Evolutionary conservation across 2,113 vertebrate genomes (phyloP), one percentile per base, ranked within the genome.

Genomic region (Leptobrachium leishanense): DNA sequence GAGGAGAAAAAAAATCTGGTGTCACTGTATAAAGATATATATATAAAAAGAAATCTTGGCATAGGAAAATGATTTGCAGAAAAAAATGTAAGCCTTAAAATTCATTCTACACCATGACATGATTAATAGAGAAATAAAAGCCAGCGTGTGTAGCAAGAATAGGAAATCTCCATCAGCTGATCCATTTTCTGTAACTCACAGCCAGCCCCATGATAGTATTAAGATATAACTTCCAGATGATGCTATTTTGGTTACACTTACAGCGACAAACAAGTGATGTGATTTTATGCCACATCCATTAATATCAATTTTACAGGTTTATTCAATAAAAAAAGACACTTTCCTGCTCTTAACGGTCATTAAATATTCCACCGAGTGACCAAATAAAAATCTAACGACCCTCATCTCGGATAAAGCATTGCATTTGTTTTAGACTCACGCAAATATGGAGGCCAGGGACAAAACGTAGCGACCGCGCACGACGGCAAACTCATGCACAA

Each of bases 381-480:
- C 9, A 11, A 59, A 59, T 59, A 59, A 59, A 59, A 13, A 10
- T 11, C 55, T 10, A 59, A 59, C 9, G 13, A 11, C 3, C 11
- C 10, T 15, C 11, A 12, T 11, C 10, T 59, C 10, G 3, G 13
- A 59, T 11, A 59, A 59, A 59, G 13, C 13, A 12, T 59, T 12
- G 13, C 10, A 15, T 59, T 59, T 59, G 55, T 59, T 59, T 10
- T 59, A 12, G 67, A 20, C 42, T 53, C 74, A 50, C 20, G 68
- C 13, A 63, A 68, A 46, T 62, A 53, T 59, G 50, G 13, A 20
- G 63, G 72, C 64, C 50, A 79, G 62, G 43, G 74, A 66, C 63
- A 74, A 50, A 31, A 66, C 54, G 74, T 68, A 67, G 63, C 70
- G 53, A 43, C 73, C 73, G 59, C 54, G 71, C 67, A 43, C 66